Conservation (phyloP, 2,797 vertebrate genomes). For the Pangasius djambal region DNA sequence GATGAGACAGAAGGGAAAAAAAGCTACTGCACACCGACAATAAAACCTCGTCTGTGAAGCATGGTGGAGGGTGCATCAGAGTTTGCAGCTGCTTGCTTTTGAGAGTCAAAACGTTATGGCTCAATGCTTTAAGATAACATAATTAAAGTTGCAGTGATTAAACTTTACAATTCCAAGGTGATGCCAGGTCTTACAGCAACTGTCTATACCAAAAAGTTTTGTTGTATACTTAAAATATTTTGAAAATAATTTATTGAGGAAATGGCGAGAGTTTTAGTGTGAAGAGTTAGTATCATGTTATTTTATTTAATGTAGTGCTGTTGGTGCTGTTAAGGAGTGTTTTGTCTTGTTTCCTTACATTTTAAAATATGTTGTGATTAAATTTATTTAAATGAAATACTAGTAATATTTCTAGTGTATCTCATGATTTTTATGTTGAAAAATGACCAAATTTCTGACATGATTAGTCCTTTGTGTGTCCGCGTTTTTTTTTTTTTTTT, state of each 20-base stretch:
- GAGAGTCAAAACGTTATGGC: neutral
- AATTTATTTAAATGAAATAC: neutral
- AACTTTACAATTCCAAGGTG: neutral
- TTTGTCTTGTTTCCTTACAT: neutral
- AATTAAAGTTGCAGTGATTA: neutral
- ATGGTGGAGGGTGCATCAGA: neutral
- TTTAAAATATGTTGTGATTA: neutral
- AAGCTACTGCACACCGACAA: neutral
- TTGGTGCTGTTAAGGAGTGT: neutral
- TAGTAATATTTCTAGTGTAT: neutral
- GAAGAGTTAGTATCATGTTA: neutral
- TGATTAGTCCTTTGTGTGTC: neutral
- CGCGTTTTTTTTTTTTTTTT: neutral
- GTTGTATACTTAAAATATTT: neutral
- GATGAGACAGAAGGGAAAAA: neutral
- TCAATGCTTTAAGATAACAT: neutral
- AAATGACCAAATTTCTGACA: neutral
- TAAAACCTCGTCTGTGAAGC: neutral
- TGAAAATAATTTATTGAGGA: neutral
- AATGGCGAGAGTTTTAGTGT: neutral
- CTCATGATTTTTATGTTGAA: neutral
- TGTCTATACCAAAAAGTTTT: neutral
- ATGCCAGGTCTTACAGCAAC: neutral
- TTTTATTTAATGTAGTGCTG: conserved; percentile 4
- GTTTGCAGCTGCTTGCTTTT: neutral